Evolutionary conservation across 2,113 vertebrate species (phyloP), one percentile per base, ranked within the genome.

Genomic region (Oceanodroma tethys): DNA sequence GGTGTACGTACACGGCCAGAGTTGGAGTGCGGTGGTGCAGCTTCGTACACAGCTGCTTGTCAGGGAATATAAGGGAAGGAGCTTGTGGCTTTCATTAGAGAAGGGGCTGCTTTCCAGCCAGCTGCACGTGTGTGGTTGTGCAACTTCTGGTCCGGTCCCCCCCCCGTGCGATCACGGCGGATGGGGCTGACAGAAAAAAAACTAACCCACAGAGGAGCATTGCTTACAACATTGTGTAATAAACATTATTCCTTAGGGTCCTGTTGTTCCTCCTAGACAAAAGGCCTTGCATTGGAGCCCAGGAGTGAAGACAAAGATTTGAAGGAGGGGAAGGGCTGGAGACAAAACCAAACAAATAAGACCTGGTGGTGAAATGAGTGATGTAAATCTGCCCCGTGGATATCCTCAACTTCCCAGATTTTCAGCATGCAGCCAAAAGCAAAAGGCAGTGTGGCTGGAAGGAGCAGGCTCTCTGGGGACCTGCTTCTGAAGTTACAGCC

Each of bases 121-220:
- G 76, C 63, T 5, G 2, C 74, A 45, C 2, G 1, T 56, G 42
- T 38, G 29, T 10, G 16, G 21, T 86, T 84, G 75, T 84, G 88
- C 93, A 96, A 48, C n/a, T 68, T 80, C 50, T 91, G 30, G 13
- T 81, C 9, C n/a, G n/a, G n/a, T n/a, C n/a, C n/a, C n/a, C 3
- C 17, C 10, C 2, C 2, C 2, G 4, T 34, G n/a, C 42, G 70
- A 7, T 87, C 45, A 14, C 1, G 0, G 59, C 0, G 1, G 43
- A n/a, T 38, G 55, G 11, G n/a, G 26, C 4, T 60, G 50, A 32
- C 76, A 73, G 45, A 58, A 75, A 68, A 62, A 65, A 60, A 16
- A 5, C 27, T 17, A 60, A 60, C 45, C 10, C n/a, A 2, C 38
- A 58, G 62, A 71, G 50, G 16, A 83, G 30, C 19, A 32, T 66